Conservation (phyloP, 2,888 invertebrate species). For the Pyrochroa serraticornis region DNA sequence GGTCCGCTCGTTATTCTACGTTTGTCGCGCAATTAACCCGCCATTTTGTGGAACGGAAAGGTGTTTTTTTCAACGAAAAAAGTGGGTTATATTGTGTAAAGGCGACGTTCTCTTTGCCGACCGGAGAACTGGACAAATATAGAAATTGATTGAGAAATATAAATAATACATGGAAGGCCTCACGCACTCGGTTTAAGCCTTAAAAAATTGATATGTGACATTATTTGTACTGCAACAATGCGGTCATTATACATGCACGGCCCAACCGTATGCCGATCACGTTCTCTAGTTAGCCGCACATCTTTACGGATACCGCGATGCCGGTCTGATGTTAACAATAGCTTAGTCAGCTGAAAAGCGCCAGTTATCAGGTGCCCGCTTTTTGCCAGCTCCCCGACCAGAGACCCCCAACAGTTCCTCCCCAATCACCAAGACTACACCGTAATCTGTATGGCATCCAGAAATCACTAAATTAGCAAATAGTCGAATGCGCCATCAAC, state of each 20-base stretch:
- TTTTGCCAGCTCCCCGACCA: constrained; percentile 42
- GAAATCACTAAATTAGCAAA: too few relatives aligned
- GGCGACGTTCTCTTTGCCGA: constrained; percentile 31
- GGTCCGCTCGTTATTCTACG: not conserved
- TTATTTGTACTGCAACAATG: constrained; percentile 56
- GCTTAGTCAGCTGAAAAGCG: constrained; percentile 50
- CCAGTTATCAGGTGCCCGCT: constrained; percentile 50
- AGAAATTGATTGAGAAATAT: constrained; percentile 43
- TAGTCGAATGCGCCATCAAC: too few relatives aligned
- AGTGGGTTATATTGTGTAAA: constrained; percentile 37
- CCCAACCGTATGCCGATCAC: constrained; percentile 50
- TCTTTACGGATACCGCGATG: constrained; percentile 51
- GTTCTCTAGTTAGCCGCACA: constrained; percentile 53
- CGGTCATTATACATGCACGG: constrained; percentile 52
- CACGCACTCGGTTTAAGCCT: constrained; percentile 38
- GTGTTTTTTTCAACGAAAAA: constrained; percentile 18
- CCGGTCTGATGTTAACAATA: constrained; percentile 51
- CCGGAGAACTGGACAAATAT: constrained; percentile 27
- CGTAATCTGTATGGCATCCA: too few relatives aligned
- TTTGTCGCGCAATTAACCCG: not conserved
- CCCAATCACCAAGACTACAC: not conserved
- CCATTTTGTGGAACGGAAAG: constrained; percentile 2
- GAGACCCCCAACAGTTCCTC: constrained; percentile 31
- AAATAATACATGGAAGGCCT: constrained; percentile 47
- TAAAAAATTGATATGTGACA: constrained; percentile 52